Conservation (phyloP, 2,113 vertebrate genomes). For the Oncorhynchus masou region DNA sequence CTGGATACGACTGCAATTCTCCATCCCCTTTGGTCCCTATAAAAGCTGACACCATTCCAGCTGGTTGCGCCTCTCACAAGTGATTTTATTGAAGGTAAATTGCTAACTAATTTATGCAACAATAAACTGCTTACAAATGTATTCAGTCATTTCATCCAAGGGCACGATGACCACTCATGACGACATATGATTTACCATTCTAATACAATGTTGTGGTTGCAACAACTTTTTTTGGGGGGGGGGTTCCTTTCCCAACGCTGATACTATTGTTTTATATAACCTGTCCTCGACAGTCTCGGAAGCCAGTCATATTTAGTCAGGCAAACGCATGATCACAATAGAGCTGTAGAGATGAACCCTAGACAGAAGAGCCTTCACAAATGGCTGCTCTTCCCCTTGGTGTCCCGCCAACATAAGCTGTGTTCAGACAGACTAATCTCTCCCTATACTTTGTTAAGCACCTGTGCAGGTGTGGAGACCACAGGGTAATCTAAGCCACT, state of each 20-base stretch:
- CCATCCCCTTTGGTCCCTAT: not conserved
- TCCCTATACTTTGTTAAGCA: not conserved
- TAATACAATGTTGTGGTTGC: not conserved
- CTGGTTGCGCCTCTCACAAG: not conserved
- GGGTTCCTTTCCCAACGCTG: not conserved
- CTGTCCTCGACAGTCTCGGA: not conserved
- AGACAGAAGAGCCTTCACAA: not conserved
- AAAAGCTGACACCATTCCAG: not conserved
- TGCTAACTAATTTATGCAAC: not conserved
- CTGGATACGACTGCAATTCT: not conserved
- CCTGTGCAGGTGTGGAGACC: not conserved
- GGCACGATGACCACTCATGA: not conserved
- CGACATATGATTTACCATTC: not conserved
- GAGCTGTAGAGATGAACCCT: not conserved
- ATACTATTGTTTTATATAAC: not conserved
- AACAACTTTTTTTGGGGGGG: not conserved
- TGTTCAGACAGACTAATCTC: not conserved
- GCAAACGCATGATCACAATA: not conserved
- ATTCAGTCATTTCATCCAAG: not conserved
- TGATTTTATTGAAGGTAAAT: not conserved
- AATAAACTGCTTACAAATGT: not conserved
- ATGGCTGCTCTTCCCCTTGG: not conserved
- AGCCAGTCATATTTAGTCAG: not conserved
- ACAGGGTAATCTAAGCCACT: not conserved
- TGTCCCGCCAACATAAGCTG: not conserved